These are phyloP conservation scores for Hypotaenidia philippensis DNA, from an alignment of 2,797 vertebrate species.

Conservation along the genomic window DNA sequence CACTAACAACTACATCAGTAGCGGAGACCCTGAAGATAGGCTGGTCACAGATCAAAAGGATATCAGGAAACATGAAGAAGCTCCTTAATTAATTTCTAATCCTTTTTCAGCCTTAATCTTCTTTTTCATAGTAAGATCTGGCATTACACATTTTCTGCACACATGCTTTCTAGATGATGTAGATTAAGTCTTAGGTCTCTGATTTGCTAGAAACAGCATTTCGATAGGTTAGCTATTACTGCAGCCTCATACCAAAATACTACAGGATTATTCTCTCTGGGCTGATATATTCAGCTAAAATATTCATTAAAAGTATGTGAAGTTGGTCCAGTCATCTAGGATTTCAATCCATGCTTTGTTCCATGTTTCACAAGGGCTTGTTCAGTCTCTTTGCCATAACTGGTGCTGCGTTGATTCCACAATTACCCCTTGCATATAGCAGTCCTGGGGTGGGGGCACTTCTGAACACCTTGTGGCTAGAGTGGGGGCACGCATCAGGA, in stretches of 20 bases:
- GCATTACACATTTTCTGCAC: constrained; percentile 62
- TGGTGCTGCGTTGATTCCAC: neutral
- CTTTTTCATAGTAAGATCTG: constrained; percentile 56
- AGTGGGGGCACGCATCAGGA: neutral
- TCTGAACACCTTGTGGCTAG: neutral
- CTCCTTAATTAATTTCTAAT: constrained; percentile 77
- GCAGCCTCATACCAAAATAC: neutral
- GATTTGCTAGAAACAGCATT: constrained; percentile 36
- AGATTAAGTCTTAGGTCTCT: constrained; percentile 36
- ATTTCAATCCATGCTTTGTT: neutral
- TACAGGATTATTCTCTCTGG: neutral
- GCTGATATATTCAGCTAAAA: neutral
- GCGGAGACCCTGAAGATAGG: constrained; percentile 28
- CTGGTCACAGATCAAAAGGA: constrained; percentile 65
- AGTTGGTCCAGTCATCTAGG: neutral
- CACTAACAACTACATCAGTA: constrained; percentile 1
- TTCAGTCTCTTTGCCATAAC: neutral
- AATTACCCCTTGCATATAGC: neutral
- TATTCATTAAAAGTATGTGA: constrained; percentile 1
- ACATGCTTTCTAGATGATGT: constrained; percentile 58
- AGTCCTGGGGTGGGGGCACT: neutral
- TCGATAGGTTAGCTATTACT: neutral
- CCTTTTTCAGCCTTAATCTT: constrained; percentile 73
- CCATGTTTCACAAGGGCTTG: neutral
- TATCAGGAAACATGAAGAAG: constrained; percentile 61